These are phyloP conservation scores for Pseudoatta argentina DNA, from an alignment of 1,140 invertebrate species.

Conservation along the genomic window DNA sequence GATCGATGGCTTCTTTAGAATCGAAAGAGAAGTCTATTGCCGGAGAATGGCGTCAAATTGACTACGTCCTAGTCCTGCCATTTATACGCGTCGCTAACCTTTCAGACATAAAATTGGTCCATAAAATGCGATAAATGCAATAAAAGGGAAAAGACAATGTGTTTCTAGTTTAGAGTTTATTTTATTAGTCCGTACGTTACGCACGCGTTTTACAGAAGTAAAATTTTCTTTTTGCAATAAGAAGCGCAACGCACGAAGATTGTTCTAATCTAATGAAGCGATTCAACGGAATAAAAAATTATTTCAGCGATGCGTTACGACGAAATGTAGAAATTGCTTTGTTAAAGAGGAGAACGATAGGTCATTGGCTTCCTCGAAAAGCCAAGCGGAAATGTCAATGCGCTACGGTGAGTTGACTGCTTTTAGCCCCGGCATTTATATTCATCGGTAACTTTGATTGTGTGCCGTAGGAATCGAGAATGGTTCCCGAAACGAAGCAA, in stretches of 20 bases:
- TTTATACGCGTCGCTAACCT: slow-evolving; percentile 43
- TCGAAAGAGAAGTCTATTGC: slow-evolving; percentile 53
- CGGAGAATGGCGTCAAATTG: slow-evolving; percentile 52
- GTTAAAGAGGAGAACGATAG: slow-evolving; percentile 30
- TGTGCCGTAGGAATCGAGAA: slow-evolving; percentile 56
- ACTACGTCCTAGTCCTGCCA: slow-evolving; percentile 29
- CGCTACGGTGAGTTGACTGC: slow-evolving; percentile 62
- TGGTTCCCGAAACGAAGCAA: slow-evolving; percentile 56
- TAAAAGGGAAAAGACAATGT: background rate
- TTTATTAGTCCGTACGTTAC: background rate
- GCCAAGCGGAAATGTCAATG: slow-evolving; percentile 41
- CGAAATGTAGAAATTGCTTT: background rate
- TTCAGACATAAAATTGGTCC: slow-evolving; percentile 25
- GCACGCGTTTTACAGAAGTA: background rate
- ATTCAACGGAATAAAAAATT: background rate
- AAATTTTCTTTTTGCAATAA: background rate
- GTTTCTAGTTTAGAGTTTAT: slow-evolving; percentile 29
- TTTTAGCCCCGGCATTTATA: slow-evolving; percentile 72
- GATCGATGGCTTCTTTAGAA: slow-evolving; percentile 62
- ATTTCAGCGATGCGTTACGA: background rate
- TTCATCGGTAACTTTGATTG: slow-evolving; percentile 76
- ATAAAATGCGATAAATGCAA: slow-evolving; percentile 29
- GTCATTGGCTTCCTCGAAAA: slow-evolving; percentile 45
- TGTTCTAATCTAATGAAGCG: background rate
- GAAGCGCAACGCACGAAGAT: background rate